These are phyloP conservation scores for Microcebus jonahi DNA, from an alignment of 2,113 vertebrate species.

Conservation along the genomic window DNA sequence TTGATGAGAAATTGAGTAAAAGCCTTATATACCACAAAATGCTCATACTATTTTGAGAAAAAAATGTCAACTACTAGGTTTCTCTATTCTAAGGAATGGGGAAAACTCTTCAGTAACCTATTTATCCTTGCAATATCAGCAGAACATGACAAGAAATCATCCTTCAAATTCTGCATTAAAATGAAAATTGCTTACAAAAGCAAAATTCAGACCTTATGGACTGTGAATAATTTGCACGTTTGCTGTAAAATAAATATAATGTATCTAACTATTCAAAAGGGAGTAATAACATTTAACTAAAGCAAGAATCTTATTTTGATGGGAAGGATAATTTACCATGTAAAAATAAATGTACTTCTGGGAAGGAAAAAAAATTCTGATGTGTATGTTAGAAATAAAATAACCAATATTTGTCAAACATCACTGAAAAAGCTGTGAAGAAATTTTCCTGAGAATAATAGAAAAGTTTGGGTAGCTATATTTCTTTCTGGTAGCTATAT, in stretches of 20 bases:
- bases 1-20: neutral
- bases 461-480: neutral
- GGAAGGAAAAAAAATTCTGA: neutral
- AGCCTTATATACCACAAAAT: neutral
- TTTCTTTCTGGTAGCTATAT: neutral
- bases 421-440: neutral
- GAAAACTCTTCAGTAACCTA: neutral
- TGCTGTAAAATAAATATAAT: constrained; percentile 16
- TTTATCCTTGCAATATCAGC: neutral
- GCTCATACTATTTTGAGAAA: neutral
- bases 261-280: neutral
- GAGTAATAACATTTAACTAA: constrained; percentile 24
- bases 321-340: neutral
- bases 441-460: neutral
- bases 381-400: neutral
- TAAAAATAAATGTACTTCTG: constrained; percentile 6
- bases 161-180: neutral
- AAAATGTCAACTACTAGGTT: neutral
- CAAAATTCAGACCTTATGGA: neutral
- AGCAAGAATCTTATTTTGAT: constrained; percentile 28
- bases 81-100: neutral
- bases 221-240: neutral
- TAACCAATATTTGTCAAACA: neutral
- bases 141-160: neutral
- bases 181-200: constrained; percentile 46